phyloP scores from a whole-genome alignment of 2,888 invertebrate species.

The Platycheirus albimanus region DNA sequence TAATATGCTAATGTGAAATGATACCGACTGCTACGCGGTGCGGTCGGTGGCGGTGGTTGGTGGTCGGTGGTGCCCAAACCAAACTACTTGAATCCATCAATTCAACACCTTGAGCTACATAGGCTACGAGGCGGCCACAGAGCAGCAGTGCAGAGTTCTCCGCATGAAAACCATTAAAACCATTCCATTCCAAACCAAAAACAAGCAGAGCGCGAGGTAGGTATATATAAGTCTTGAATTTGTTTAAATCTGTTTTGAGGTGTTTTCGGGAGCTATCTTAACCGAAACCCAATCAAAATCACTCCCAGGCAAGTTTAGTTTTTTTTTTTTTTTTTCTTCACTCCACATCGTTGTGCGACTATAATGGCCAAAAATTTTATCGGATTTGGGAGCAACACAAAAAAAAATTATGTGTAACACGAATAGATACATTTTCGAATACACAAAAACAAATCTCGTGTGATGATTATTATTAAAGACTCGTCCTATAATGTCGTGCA shows the following conservation, averaged over 20 bases:
- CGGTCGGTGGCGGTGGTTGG: too few relatives aligned
- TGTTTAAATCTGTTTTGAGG: constrained; percentile 24
- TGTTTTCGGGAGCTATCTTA: constrained; percentile 56
- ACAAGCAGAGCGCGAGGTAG: too few relatives aligned
- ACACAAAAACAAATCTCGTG: constrained; percentile 8
- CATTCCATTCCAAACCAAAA: too few relatives aligned
- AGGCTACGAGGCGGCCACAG: constrained; percentile 29
- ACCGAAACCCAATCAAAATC: constrained; percentile 45
- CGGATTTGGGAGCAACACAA: too few relatives aligned
- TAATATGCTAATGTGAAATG: constrained; percentile 71
- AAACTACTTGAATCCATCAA: constrained; percentile 74
- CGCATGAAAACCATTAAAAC: constrained; percentile 13
- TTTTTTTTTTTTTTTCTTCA: constrained; percentile 18
- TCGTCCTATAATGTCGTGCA: constrained; percentile 45
- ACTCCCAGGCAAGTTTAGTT: constrained; percentile 54
- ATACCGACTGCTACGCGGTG: constrained; percentile 50
- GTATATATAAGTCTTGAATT: too few relatives aligned
- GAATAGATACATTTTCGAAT: constrained; percentile 2
- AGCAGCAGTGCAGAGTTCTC: background rate
- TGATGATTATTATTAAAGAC: constrained; percentile 27
- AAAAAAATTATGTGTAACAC: constrained; percentile 10
- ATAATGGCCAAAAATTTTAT: constrained; percentile 10
- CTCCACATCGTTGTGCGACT: background rate
- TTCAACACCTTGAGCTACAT: constrained; percentile 74
- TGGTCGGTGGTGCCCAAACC: constrained; percentile 48